Evolutionary conservation across 2,888 invertebrate genomes (phyloP), one percentile per base, ranked within the genome.

Genomic region (Odontothrips loti): DNA sequence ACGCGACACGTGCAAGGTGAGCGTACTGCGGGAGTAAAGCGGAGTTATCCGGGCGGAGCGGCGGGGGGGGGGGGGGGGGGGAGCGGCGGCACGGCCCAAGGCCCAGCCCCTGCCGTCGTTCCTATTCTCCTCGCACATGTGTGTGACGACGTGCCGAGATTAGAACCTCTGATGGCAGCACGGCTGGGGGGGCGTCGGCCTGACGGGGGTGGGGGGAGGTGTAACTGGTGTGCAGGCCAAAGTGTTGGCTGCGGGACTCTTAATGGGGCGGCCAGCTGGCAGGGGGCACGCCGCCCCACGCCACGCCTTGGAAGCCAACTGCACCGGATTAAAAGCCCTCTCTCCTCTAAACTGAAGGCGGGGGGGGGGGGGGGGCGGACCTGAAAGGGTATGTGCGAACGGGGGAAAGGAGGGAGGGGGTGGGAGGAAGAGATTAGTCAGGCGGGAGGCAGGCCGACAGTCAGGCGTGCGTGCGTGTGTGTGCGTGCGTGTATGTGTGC

Each of bases 251-350:
- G 34, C 34, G 34, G 34, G 34, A 43, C 34, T 58, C 58, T 15
- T 58, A 58, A 58, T 17, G 58, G 58, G 58, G 11, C 10, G 58
- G 58, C 58, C 58, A 20, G 58, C 58, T 6, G 58, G 58, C 20
- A 17, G 20, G 17, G 58, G 58, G 6, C 51, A 20, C 15, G 51
- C 51, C 51, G 51, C 6, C 12, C 58, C 68, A 23, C 68, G 68
- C 23, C 68, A 27, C 23, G 23, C 68, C 68, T 12, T 23, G 58
- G 58, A 20, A 58, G 58, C 58, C 58, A 58, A 23, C 68, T 75
- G 68, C 68, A 75, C 68, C 68, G 68, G 68, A 75, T 75, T 75
- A 75, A 75, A 75, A 75, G 68, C 68, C 68, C 68, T 27, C 68
- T 27, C 23, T 23, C 68, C 58, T 43, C 34, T 43, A 58, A 58